Base-by-base conservation (phyloP, 2,888 invertebrate genomes). In the Helobdella robusta region DNA sequence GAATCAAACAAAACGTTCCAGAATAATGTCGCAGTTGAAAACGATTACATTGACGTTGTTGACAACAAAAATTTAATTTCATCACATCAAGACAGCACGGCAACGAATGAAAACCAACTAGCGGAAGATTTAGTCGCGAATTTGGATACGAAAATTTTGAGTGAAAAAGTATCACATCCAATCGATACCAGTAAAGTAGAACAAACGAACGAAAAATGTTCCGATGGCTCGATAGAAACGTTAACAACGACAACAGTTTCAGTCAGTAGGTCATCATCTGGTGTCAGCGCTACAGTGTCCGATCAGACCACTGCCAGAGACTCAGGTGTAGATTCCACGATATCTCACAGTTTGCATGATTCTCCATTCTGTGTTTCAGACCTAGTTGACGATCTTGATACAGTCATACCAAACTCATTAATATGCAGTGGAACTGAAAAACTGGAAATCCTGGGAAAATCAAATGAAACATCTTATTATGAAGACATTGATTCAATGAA, bases 401-500 rank as follows among this genome's bases (percentile, higher is more conserved):
- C 54, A 3, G n/a, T 23, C n/a, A 32, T 56, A 23, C 36, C 56
- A 1, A 40, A 64, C 30, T 15, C 54, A 35, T 18, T n/a, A 11
- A 56, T 20, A n/a, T 34, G 56, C 25, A 23, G 56, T 18, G 36
- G 36, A 18, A 3, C 52, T 4, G 63, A 60, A 8, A 32, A 64
- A 15, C 30, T 25, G 23, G 61, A 66, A 1, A 64, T 56, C 23
- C 68, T 67, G 3, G 56, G 66, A n/a, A 48, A 48, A 25, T 28
- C 11, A 11, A 60, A 64, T 11, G 68, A 69, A n/a, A 62, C 68
- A 32, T 72, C 72, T 5, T 72, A 70, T 46, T 72, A 72, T 50
- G 72, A 72, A 63, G 71, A 72, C 58, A 72, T 72, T 40, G 72
- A 71, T 20, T 64, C 61, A 20, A 35, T 68, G 6, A 59, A 70